Conservation (phyloP, 2,797 vertebrate species). For the Pangasius krempfi region DNA sequence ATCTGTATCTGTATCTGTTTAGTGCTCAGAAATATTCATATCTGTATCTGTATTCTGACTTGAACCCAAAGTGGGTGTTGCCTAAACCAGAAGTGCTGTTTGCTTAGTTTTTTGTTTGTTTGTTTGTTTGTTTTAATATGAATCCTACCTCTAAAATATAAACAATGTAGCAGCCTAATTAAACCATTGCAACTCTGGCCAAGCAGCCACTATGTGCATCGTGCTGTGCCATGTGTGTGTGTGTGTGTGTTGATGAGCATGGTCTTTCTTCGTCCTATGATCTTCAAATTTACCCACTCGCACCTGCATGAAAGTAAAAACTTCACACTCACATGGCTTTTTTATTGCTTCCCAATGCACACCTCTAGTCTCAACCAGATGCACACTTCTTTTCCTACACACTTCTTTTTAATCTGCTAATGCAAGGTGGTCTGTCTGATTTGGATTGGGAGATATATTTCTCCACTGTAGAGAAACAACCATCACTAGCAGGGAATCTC, state of each 20-base stretch:
- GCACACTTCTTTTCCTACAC: background rate
- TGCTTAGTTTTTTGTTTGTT: background rate
- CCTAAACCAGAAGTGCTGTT: background rate
- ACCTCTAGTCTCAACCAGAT: background rate
- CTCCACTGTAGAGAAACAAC: constrained; percentile 38
- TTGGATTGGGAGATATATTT: constrained; percentile 48
- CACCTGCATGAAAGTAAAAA: background rate
- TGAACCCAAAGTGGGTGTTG: background rate
- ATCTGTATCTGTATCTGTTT: background rate
- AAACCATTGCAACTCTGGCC: background rate
- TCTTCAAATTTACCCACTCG: background rate
- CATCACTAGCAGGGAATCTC: constrained; percentile 49
- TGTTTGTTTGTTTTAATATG: background rate
- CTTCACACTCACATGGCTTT: background rate
- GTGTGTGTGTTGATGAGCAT: background rate
- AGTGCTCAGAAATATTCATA: background rate
- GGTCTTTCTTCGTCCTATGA: background rate
- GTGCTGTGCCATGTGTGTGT: too few species aligned
- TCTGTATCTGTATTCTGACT: background rate
- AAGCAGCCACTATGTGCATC: background rate
- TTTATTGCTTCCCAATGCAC: constrained; percentile 2
- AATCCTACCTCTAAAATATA: background rate
- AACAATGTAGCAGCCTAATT: background rate
- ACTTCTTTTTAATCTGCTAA: constrained; percentile 16
- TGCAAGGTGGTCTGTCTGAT: constrained; percentile 23